Base-by-base conservation (phyloP, 2,888 invertebrate genomes). In the Morpho achilles region DNA sequence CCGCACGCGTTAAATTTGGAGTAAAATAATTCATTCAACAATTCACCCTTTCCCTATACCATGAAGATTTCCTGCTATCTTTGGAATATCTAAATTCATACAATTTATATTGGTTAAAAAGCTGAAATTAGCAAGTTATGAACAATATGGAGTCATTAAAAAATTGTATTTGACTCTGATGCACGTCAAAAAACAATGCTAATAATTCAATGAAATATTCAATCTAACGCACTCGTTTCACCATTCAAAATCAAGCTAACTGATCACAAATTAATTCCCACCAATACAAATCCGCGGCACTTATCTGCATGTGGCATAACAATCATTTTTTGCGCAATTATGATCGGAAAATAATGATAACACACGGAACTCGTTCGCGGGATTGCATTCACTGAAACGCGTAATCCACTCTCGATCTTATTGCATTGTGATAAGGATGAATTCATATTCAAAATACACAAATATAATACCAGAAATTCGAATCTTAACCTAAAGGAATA, bases 311-410 rank as follows among this genome's bases (percentile, higher is more conserved):
- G 32, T 53, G 42, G 50, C 55, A 58, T 56, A 60, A 63, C 63
- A 61, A 58, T 58, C 56, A 56, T 62, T 64, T 65, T 66, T 66
- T 66, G 55, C 57, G 56, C 61, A 61, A 62, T 61, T 59, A 64
- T 53, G 66, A 64, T 65, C 56, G 56, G 58, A 56, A 60, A 61
- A 62, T 66, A 64, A 64, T 61, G 62, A 66, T 64, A 66, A 61
- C 59, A 63, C 60, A 59, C 59, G 61, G 64, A 66, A 64, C 61
- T 64, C 50, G 65, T 62, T 50, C 50, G 41, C 44, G 46, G 60
- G 58, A 66, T 56, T 61, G 58, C 61, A 61, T 61, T 57, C 59
- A 53, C 22, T 46, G 41, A 46, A 55, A 16, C 16, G n/a, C 44
- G 1, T 49, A 58, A 61, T 48, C 22, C 2, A 54, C 39, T 57